These are phyloP conservation scores for Puffinus mauretanicus DNA, from an alignment of 2,113 vertebrate genomes.

Conservation along the genomic window DNA sequence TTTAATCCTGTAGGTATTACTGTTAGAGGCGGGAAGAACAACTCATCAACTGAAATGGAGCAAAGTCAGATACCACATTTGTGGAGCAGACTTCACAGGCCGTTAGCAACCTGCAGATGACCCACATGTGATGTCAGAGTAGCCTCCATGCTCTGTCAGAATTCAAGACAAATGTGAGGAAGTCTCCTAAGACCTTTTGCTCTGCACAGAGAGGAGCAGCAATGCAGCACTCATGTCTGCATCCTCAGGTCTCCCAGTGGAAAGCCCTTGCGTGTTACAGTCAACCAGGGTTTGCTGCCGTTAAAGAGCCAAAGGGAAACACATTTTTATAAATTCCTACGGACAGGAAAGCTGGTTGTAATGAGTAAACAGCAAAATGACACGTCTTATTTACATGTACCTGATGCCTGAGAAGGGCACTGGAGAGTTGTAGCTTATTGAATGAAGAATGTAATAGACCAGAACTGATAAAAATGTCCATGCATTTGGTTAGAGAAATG, in stretches of 20 bases:
- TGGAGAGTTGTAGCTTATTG: not conserved
- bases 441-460: not conserved
- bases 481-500: not conserved
- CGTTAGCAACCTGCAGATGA: not conserved
- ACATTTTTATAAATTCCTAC: too few relatives aligned
- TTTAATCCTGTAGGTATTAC: not conserved
- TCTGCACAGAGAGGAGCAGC: not conserved
- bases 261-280: too few relatives aligned
- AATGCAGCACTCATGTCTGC: rapidly evolving
- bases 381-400: too few relatives aligned
- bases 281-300: not conserved
- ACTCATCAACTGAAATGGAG: not conserved
- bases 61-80: not conserved
- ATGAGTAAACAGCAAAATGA: not conserved
- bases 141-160: not conserved
- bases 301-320: not conserved
- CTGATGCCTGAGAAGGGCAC: too few relatives aligned
- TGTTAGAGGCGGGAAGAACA: not conserved
- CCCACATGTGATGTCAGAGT: rapidly evolving
- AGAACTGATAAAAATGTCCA: not conserved
- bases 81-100: not conserved
- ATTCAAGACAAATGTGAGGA: not conserved
- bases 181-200: not conserved
- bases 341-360: too few relatives aligned
- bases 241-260: not conserved